Conservation (phyloP, 2,797 vertebrate species). For the Cichlasoma orientale region DNA sequence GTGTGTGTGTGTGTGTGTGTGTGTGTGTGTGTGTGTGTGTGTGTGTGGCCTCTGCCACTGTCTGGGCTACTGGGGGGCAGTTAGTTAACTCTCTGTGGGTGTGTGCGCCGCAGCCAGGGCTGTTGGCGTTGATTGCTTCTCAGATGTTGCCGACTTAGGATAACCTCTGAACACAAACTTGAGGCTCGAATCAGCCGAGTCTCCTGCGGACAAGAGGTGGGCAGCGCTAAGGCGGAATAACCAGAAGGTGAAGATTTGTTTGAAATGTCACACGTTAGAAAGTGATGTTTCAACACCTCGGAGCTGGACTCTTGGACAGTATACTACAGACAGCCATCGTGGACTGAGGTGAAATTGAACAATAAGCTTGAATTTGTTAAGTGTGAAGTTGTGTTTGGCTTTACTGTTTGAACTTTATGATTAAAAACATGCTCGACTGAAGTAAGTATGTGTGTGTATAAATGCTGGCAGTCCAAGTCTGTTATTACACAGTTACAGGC, state of each 20-base stretch:
- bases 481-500: slow-evolving; percentile 27
- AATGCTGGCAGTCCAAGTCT: slow-evolving; percentile 9
- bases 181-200: slow-evolving; percentile 23
- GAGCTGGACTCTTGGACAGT: slow-evolving; percentile 1
- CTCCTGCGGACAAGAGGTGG: background rate
- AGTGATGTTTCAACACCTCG: slow-evolving; percentile 14
- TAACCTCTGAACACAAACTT: slow-evolving; percentile 50
- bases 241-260: slow-evolving; percentile 30
- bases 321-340: slow-evolving; percentile 16
- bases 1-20: slow-evolving; percentile 50
- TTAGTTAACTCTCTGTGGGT: slow-evolving; percentile 59
- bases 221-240: background rate
- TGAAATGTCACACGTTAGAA: slow-evolving; percentile 39
- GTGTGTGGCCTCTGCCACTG: slow-evolving; percentile 48
- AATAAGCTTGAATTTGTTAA: slow-evolving; percentile 53
- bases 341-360: slow-evolving; percentile 25
- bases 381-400: slow-evolving; percentile 3
- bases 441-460: background rate
- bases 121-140: slow-evolving; percentile 57
- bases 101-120: slow-evolving; percentile 32
- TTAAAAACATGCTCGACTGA: slow-evolving; percentile 23
- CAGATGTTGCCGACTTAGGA: slow-evolving; percentile 29
- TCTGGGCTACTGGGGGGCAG: slow-evolving; percentile 56
- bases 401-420: background rate
- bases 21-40: slow-evolving; percentile 34